Evolutionary conservation across 1,140 invertebrate genomes (phyloP).

Genomic region (Apocrypta bakeri): DNA sequence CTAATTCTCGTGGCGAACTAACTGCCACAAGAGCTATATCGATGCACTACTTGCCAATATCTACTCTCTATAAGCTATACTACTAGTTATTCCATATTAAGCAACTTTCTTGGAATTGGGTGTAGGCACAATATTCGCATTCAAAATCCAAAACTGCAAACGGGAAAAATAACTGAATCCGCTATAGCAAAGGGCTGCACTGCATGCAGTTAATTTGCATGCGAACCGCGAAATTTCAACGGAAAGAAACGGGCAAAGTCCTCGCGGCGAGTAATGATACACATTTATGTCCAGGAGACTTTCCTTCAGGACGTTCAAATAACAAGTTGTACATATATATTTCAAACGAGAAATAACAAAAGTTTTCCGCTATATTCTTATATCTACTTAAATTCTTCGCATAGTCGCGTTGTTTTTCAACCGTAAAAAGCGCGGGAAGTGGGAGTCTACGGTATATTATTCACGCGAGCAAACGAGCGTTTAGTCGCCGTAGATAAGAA

Average conservation of each 20-base stretch:
- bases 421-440: neutral
- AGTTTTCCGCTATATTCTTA: too few relatives aligned
- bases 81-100: too few relatives aligned
- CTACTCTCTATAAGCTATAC: too few relatives aligned
- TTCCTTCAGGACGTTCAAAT: constrained; percentile 17
- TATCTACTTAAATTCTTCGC: too few relatives aligned
- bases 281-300: neutral
- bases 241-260: neutral
- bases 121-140: too few relatives aligned
- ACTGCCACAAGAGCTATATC: neutral
- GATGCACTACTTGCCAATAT: neutral
- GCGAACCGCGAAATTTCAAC: constrained; percentile 6
- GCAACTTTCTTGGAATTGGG: too few relatives aligned
- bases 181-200: too few relatives aligned
- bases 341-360: too few relatives aligned
- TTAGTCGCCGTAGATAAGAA: neutral
- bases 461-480: neutral
- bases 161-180: neutral
- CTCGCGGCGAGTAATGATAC: neutral
- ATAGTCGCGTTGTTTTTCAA: too few relatives aligned
- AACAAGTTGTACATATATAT: neutral
- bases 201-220: constrained; percentile 11
- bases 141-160: neutral
- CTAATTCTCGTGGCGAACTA: neutral
- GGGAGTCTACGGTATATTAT: neutral